Conservation (phyloP, 92 coral and sea anemone genomes). For the Galaxea fascicularis region DNA sequence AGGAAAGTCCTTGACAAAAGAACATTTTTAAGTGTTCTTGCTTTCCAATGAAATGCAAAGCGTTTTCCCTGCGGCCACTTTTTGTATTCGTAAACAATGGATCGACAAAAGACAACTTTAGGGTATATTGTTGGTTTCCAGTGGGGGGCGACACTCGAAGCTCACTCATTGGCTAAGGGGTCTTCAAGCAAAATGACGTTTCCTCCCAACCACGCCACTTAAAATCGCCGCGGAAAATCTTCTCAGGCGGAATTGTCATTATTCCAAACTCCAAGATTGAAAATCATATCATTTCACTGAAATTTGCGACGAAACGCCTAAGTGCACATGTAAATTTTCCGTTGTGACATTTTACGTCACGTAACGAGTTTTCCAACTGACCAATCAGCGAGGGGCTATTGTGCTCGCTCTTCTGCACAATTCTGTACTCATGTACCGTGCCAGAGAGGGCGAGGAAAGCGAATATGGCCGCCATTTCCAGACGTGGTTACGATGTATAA, state of each 20-base stretch:
- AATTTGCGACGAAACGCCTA: conserved; percentile 26
- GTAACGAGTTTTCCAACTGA: conserved; percentile 57
- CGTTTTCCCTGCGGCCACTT: conserved; percentile 31
- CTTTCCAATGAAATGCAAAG: conserved; percentile 41
- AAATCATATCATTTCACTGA: conserved; percentile 11
- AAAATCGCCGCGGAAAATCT: neutral
- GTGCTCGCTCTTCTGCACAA: conserved; percentile 78
- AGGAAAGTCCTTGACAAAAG: conserved; percentile 35
- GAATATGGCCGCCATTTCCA: conserved; percentile 36
- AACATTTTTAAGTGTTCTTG: conserved; percentile 22
- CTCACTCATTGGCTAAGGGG: neutral
- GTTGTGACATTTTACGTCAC: conserved; percentile 81
- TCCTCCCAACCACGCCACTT: neutral
- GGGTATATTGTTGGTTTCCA: conserved; percentile 16
- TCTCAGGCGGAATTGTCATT: neutral
- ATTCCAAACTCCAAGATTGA: conserved; percentile 13
- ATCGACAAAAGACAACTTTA: conserved; percentile 22
- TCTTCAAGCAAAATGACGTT: neutral
- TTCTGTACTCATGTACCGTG: conserved; percentile 13
- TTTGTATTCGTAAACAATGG: conserved; percentile 32
- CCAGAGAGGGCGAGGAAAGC: conserved; percentile 24
- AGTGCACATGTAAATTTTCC: conserved; percentile 73
- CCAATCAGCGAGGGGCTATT: conserved; percentile 87
- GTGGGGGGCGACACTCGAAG: neutral
- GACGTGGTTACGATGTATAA: conserved; percentile 27